Base-by-base conservation (phyloP, 2,888 invertebrate genomes). In the Xanthia icteritia region DNA sequence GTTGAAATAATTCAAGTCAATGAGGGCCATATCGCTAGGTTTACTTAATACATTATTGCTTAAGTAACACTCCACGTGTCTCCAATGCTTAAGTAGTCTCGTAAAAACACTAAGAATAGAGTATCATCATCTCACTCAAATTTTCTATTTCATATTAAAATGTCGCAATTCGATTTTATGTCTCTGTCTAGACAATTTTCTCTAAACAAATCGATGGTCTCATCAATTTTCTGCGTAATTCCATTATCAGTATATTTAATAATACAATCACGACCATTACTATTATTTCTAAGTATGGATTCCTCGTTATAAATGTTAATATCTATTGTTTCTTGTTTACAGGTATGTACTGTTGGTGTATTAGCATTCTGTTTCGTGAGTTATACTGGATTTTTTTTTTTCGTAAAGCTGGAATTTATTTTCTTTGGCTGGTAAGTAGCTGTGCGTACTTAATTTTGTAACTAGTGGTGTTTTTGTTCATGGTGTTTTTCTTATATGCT, bases 261-360 rank as follows among this genome's bases (percentile, higher is more conserved):
- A 78, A 31, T 67, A 60, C 64, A 64, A 66, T 81, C 86, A 84
- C 76, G 76, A 13, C 9, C 20, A n/a, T 64, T 39, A 36, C 45
- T 67, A 68, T 64, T 65, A 75, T 69, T 81, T 81, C 77, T 76
- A 2, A 70, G 72, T 61, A 86, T 65, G 61, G 27, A 69, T 73
- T 74, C 63, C 20, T 72, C 2, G 20, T 65, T 73, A 54, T 66
- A 79, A 64, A 77, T 79, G 39, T 72, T 82, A 85, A 86, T 72
- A 5, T 77, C 31, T 45, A 77, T 79, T 85, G 65, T 81, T 77
- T 86, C 84, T 81, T 73, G 56, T 87, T 88, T 80, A 48, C 87
- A 88, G 87, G 87, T 88, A 88, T 39, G 76, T 76, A 45, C 73
- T 27, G 13, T 15, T 45, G 61, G 27, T 64, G 71, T 66, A 17